A percentile compares a stretch with the other conserved stretches of the same genome.
Conservation (phyloP, 2,113 vertebrate species). For the Perca flavescens region DNA sequence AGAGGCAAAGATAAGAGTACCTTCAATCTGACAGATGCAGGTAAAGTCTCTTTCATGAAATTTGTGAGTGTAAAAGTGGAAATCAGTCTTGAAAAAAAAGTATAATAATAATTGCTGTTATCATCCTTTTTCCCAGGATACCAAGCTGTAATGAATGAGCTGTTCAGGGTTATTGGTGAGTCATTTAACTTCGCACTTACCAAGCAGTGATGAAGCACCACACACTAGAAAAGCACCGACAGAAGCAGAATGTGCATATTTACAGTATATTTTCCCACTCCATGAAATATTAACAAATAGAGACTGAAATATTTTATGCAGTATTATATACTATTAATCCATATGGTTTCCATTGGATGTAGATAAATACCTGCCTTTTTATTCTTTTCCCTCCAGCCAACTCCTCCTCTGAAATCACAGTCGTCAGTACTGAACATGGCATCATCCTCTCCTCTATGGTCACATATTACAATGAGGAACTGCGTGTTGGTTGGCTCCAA, state of each 20-base stretch:
- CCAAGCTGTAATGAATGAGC: slow-evolving; percentile 93
- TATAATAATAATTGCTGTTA: slow-evolving; percentile 10
- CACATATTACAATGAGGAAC: slow-evolving; percentile 90
- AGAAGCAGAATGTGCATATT: slow-evolving; percentile 1
- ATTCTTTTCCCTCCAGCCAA: slow-evolving; percentile 81
- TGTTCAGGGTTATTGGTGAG: slow-evolving; percentile 96
- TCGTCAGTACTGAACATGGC: slow-evolving; percentile 94
- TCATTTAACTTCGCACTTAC: slow-evolving; percentile 33
- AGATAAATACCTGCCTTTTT: slow-evolving; percentile 5
- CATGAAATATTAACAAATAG: background rate
- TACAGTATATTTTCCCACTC: background rate
- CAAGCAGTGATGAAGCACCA: slow-evolving; percentile 13
- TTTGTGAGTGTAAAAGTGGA: slow-evolving; percentile 4
- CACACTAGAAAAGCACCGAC: background rate
- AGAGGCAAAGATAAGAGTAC: slow-evolving; percentile 93
- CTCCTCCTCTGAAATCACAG: slow-evolving; percentile 91
- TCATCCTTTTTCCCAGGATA: slow-evolving; percentile 86
- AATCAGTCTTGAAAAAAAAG: background rate
- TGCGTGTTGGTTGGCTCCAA: slow-evolving; percentile 92
- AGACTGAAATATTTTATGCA: background rate
- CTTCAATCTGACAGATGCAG: slow-evolving; percentile 90
- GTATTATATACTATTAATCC: background rate
- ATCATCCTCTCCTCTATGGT: slow-evolving; percentile 92
- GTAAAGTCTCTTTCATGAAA: slow-evolving; percentile 72
- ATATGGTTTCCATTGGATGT: background rate